These are phyloP conservation scores for Drosophila bifasciata DNA, from an alignment of 1,140 invertebrate species.

Conservation along the genomic window DNA sequence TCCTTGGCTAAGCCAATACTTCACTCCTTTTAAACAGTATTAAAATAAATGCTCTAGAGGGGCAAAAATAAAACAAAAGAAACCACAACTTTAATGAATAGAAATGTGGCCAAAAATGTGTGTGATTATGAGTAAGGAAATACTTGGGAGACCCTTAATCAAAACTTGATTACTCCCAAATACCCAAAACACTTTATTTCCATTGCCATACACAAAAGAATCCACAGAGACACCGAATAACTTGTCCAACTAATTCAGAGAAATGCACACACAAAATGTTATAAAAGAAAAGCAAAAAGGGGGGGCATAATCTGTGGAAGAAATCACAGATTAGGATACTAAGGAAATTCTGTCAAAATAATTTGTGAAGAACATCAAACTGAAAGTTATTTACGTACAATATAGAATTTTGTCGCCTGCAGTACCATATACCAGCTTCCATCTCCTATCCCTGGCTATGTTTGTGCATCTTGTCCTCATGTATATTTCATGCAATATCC, in stretches of 20 bases:
- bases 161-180: too few relatives aligned
- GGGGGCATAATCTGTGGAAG: conserved; percentile 15
- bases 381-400: conserved; percentile 64
- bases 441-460: conserved; percentile 1
- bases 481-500: conserved; percentile 79
- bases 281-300: conserved; percentile 2
- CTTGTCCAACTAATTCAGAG: neutral
- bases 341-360: conserved; percentile 49
- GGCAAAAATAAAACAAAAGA: neutral
- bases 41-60: conserved; percentile 20
- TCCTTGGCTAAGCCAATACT: conserved; percentile 9
- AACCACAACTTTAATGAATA: too few relatives aligned
- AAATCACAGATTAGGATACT: conserved; percentile 33
- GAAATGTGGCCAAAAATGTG: neutral
- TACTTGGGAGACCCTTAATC: too few relatives aligned
- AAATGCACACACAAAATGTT: conserved; percentile 7
- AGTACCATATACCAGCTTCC: conserved; percentile 24
- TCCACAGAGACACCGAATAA: conserved; percentile 26
- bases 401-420: conserved; percentile 66
- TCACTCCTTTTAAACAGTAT: conserved; percentile 9
- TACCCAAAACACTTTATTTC: conserved; percentile 5
- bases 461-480: conserved; percentile 44
- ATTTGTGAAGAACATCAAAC: conserved; percentile 48
- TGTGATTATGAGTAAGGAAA: too few relatives aligned
- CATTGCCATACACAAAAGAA: conserved; percentile 22